phyloP scores from a whole-genome alignment of 1,140 invertebrate species.

The Diorhabda sublineata region DNA sequence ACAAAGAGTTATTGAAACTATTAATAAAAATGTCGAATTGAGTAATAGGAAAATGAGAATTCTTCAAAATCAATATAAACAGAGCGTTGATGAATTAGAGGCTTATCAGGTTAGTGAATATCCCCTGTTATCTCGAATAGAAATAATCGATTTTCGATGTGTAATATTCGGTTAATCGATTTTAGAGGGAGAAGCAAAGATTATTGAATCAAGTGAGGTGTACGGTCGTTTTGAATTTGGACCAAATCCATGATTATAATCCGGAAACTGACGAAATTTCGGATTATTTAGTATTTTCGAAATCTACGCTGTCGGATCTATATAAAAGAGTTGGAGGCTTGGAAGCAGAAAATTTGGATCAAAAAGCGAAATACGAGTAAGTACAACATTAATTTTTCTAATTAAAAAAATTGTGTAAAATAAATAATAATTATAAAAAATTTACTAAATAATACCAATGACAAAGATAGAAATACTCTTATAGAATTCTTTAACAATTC shows the following conservation, averaged over 20 bases:
- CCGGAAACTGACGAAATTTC: slow-evolving; percentile 52
- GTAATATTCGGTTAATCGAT: neutral
- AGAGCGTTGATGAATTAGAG: slow-evolving; percentile 42
- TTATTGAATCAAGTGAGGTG: slow-evolving; percentile 65
- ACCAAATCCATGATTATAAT: slow-evolving; percentile 61
- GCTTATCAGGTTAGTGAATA: slow-evolving; percentile 44
- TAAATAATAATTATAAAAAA: no score
- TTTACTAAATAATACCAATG: no score
- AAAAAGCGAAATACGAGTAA: slow-evolving; percentile 59
- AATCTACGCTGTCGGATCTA: slow-evolving; percentile 52
- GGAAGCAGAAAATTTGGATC: slow-evolving; percentile 57
- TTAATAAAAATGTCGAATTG: slow-evolving; percentile 47
- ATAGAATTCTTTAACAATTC: no score
- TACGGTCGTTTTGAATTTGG: slow-evolving; percentile 59
- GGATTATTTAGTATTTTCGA: slow-evolving; percentile 62
- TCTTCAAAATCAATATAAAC: slow-evolving; percentile 39
- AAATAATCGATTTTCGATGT: no score
- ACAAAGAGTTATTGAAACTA: slow-evolving; percentile 46
- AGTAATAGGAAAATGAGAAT: slow-evolving; percentile 40
- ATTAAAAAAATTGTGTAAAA: no score
- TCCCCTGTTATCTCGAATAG: neutral
- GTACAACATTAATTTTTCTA: neutral
- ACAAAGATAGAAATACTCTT: no score
- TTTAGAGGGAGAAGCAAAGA: slow-evolving; percentile 62
- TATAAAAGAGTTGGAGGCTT: slow-evolving; percentile 61